Percentiles rank a stretch among this genome's conserved stretches.
Conservation (phyloP, 2,888 invertebrate species). For the Lochmaea capreae region DNA sequence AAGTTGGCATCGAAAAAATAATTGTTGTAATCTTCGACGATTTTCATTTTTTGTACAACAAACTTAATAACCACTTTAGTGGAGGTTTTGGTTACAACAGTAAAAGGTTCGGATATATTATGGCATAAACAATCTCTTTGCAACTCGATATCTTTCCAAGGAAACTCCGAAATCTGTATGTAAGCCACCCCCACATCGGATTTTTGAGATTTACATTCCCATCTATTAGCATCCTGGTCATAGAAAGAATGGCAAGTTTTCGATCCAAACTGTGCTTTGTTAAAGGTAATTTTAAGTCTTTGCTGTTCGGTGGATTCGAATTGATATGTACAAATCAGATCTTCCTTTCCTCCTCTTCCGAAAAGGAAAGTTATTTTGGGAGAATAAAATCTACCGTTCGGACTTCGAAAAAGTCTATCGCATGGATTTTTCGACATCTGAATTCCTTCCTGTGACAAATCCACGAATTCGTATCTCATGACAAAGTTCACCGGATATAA, state of each 20-base stretch:
- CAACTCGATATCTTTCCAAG: constrained; percentile 74
- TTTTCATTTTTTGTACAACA: constrained; percentile 81
- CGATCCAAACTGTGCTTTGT: constrained; percentile 77
- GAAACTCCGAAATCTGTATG: constrained; percentile 73
- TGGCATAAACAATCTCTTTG: constrained; percentile 81
- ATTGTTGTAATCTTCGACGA: constrained; percentile 82
- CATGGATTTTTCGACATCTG: constrained; percentile 74
- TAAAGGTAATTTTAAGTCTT: constrained; percentile 76
- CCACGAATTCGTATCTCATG: constrained; percentile 86
- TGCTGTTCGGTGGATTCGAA: constrained; percentile 80
- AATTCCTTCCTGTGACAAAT: constrained; percentile 76
- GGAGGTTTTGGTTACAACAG: constrained; percentile 77
- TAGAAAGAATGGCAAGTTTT: constrained; percentile 76
- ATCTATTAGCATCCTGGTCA: constrained; percentile 75
- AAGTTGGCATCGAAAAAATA: constrained; percentile 83
- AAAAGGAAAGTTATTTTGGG: constrained; percentile 86
- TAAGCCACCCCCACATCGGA: constrained; percentile 56
- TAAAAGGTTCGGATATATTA: constrained; percentile 72
- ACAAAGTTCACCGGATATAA: constrained; percentile 82
- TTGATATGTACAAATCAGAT: constrained; percentile 79
- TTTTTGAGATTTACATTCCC: constrained; percentile 73
- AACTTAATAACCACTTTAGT: constrained; percentile 80
- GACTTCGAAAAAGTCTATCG: constrained; percentile 71
- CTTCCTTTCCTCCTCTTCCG: constrained; percentile 82
- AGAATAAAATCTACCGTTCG: constrained; percentile 72